A percentile compares a stretch with the other conserved stretches of the same genome.
Evolutionary conservation across 2,888 invertebrate genomes (phyloP).

Genomic region (Sarcophaga carnaria): DNA sequence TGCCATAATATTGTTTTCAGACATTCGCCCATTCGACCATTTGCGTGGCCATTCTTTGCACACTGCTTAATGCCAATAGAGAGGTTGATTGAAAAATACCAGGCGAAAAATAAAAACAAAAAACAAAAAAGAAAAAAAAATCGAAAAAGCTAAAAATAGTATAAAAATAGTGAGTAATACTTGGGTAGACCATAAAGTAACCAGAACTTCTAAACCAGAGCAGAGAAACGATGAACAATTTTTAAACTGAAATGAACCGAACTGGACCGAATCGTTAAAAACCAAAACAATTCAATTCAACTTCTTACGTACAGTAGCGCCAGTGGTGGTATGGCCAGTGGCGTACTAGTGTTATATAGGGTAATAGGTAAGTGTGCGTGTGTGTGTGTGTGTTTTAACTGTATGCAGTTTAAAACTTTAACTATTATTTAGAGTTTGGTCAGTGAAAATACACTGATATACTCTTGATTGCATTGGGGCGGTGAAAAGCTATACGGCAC

Average conservation of each 20-base stretch:
- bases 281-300: slow-evolving; percentile 66
- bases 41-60: slow-evolving; percentile 6
- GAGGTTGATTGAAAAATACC: slow-evolving; percentile 62
- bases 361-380: background rate
- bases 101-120: background rate
- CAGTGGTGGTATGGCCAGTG: background rate
- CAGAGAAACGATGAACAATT: background rate
- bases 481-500: too few species aligned
- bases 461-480: too few species aligned
- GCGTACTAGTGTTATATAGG: background rate
- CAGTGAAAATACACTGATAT: slow-evolving; percentile 23
- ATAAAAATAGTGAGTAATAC: slow-evolving; percentile 52
- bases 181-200: slow-evolving; percentile 61
- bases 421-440: slow-evolving; percentile 60
- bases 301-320: slow-evolving; percentile 1
- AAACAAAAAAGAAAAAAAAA: background rate
- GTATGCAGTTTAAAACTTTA: slow-evolving; percentile 59
- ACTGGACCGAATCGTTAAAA: slow-evolving; percentile 27
- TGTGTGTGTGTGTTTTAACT: background rate
- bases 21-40: slow-evolving; percentile 3
- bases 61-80: slow-evolving; percentile 50
- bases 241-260: slow-evolving; percentile 58
- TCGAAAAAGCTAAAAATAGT: background rate
- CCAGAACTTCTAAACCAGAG: slow-evolving; percentile 39
- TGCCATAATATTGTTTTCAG: slow-evolving; percentile 42